Evolutionary conservation across 2,113 vertebrate species (phyloP).

Genomic region (Tragelaphus strepsiceros): DNA sequence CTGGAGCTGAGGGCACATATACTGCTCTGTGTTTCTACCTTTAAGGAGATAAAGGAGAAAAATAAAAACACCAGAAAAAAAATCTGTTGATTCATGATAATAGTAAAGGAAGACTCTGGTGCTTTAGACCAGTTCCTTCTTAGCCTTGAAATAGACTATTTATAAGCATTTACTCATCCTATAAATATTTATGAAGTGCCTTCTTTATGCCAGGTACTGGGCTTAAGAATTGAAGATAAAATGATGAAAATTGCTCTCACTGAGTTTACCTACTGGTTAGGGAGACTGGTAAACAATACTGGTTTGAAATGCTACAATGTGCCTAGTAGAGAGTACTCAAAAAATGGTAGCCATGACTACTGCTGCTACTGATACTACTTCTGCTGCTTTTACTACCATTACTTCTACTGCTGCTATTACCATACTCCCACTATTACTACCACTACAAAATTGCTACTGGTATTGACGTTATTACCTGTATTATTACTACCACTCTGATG

Average conservation of each 20-base stretch:
- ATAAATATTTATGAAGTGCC: neutral
- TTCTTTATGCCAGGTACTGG: neutral
- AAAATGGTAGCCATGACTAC: fast-evolving
- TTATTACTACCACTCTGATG: fast-evolving
- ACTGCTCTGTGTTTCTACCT: neutral
- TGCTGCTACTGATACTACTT: fast-evolving
- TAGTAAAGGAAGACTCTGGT: too few species aligned
- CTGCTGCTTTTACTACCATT: fast-evolving
- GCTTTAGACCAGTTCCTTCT: neutral
- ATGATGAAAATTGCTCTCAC: fast-evolving
- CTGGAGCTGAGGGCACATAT: neutral
- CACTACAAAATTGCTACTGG: fast-evolving
- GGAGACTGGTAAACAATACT: fast-evolving
- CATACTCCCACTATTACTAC: fast-evolving
- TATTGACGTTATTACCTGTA: fast-evolving
- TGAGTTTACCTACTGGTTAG: neutral
- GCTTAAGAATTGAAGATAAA: too few species aligned
- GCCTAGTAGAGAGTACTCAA: fast-evolving
- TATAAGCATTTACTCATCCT: neutral
- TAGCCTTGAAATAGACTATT: neutral
- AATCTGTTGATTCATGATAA: neutral
- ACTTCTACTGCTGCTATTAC: fast-evolving
- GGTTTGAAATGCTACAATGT: fast-evolving
- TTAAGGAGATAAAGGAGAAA: neutral
- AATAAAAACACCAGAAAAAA: neutral